Evolutionary conservation across 2,797 vertebrate species (phyloP), one percentile per base, ranked within the genome.

Genomic region (Thripadectes ignobilis): DNA sequence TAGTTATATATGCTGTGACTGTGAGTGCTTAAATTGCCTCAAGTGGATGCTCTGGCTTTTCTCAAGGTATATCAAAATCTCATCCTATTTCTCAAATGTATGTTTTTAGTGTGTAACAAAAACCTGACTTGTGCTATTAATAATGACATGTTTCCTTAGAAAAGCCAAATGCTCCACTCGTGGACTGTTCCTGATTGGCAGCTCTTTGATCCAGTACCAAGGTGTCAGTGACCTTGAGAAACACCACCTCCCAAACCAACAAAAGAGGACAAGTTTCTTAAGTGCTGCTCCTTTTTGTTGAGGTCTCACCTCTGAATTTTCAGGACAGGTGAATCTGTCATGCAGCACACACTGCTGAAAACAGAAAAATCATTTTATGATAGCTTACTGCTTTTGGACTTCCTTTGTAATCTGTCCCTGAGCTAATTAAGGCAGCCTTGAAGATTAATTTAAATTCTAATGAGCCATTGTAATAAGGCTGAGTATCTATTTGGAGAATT

Each of bases 401-500:
- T 75, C 36, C 24, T 85, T 58, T 77, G 61, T 88, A 71, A 76
- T 74, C 51, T 89, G 39, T 73, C 68, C 26, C 74, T 67, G 38
- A 83, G 81, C 72, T 78, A 94, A 92, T 92, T 91, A 91, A 93
- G 75, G 67, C 59, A 80, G 63, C 66, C 74, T 67, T 79, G 45
- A 87, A 88, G 67, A 68, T 67, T 79, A 88, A 73, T 89, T 96
- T 88, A 61, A 43, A 67, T 71, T 85, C 34, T 91, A 88, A 79
- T 72, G 59, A 88, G 61, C 59, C 46, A 46, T 87, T 77, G 22
- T 85, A 85, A 73, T 88, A 80, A 85, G 66, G 34, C 54, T 75
- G 84, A 74, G 19, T 76, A 41, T 66, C 49, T 69, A 29, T 78
- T 81, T 81, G 51, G 73, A 77, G 36, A 75, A 82, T 74, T 87